Base-by-base conservation (phyloP, 2,113 vertebrate species). In the Hucho hucho region DNA sequence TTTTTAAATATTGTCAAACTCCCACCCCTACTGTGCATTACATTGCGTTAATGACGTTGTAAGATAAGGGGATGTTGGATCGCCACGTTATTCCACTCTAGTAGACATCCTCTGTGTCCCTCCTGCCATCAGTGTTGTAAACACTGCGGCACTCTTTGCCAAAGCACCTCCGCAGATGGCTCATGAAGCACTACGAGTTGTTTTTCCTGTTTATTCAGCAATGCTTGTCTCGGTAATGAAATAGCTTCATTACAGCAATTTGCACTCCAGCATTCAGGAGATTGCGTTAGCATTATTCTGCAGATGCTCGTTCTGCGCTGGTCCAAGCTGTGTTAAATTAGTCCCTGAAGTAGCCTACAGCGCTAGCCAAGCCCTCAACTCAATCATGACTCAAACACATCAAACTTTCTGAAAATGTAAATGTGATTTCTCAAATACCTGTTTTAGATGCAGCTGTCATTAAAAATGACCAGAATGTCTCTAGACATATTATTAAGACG, bases 121-220 rank as follows among this genome's bases (percentile, higher is more conserved):
- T 75, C 82, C 85, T 84, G 80, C 83, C 56, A 71, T 81, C 79
- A 80, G 76, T 64, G 78, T 83, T 87, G 85, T 89, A 88, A 89
- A 88, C 87, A 89, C 81, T 81, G 78, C 75, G 64, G 47, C 79
- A 26, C 74, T 83, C 64, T 63, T 80, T 82, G 82, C 88, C 86
- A 89, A 86, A 86, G 75, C 66, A 82, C 85, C 89, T 90, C 79
- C 83, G 87, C 89, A 90, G 86, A 91, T 92, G 89, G 88, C 85
- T 85, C 75, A 84, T 83, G 87, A 90, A 87, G 85, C 83, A 77
- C 82, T 83, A 74, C 76, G 81, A 79, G 80, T 81, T 84, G 84
- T 86, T 87, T 81, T 89, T 92, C 86, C 80, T 89, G 89, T 91
- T 91, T 92, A 88, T 87, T 91, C 89, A 91, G 90, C 88, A 86